These are phyloP conservation scores for Oryzias curvinotus DNA, from an alignment of 2,113 vertebrate species.

Conservation along the genomic window DNA sequence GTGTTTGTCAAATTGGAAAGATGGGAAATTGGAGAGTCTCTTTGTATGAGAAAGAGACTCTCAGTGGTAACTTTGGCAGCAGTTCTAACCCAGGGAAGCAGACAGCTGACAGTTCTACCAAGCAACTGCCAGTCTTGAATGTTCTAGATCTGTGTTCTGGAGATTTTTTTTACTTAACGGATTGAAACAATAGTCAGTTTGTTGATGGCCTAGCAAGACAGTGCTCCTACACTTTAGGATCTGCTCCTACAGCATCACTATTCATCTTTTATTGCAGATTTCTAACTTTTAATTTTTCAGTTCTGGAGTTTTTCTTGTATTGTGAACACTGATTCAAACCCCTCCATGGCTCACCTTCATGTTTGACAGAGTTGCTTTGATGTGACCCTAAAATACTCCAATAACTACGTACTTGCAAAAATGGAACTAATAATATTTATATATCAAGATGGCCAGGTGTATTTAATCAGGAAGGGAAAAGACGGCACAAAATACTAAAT, in stretches of 20 bases:
- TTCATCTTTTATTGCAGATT: background rate
- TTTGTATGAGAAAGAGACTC: conserved; percentile 34
- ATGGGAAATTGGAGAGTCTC: conserved; percentile 23
- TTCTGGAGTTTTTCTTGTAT: background rate
- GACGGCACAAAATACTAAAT: no score
- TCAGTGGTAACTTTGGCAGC: conserved; percentile 39
- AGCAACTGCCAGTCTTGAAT: conserved; percentile 31
- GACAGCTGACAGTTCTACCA: conserved; percentile 41
- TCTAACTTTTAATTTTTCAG: background rate
- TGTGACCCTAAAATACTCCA: no score
- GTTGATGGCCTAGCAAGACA: background rate
- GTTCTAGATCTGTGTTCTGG: conserved; percentile 7
- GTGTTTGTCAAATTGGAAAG: conserved; percentile 25
- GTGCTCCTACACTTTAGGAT: background rate
- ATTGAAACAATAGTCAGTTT: conserved; percentile 11
- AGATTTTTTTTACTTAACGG: background rate
- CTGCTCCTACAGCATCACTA: background rate
- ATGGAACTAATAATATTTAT: no score
- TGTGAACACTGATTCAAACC: no score
- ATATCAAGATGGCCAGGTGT: no score
- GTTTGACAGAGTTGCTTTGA: no score
- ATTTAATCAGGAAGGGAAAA: no score
- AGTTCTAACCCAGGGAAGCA: conserved; percentile 26
- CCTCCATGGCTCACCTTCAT: no score
- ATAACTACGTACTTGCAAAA: no score